A percentile compares a stretch with the other conserved stretches of the same genome.
Conservation (phyloP, 2,113 vertebrate species). For the Salvator merianae region DNA sequence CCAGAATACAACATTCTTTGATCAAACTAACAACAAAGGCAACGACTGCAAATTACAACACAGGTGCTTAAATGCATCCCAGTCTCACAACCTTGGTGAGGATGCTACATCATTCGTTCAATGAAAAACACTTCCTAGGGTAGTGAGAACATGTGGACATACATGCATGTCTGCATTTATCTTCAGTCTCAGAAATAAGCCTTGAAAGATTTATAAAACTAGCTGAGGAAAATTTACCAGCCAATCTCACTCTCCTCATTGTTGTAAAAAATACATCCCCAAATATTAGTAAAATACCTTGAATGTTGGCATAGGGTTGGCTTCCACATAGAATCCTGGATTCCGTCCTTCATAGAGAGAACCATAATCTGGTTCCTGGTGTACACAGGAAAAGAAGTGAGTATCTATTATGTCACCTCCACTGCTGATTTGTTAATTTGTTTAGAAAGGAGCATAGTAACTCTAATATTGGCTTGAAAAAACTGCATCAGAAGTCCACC, state of each 20-base stretch:
- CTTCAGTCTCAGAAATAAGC: neutral
- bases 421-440: no score
- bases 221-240: neutral
- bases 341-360: constrained; percentile 94
- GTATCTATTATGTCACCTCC: neutral
- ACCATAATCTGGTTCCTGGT: constrained; percentile 94
- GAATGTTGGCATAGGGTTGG: constrained; percentile 96
- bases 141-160: neutral
- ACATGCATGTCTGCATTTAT: no score
- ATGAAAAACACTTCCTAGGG: neutral
- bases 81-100: neutral
- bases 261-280: neutral
- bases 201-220: neutral
- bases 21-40: neutral
- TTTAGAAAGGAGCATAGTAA: no score
- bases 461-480: neutral
- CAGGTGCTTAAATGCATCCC: neutral
- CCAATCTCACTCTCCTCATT: neutral
- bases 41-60: neutral
- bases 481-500: no score
- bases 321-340: constrained; percentile 96
- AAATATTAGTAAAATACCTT: constrained; percentile 78
- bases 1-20: neutral
- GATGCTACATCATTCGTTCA: neutral
- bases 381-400: constrained; percentile 22